These are phyloP conservation scores for Crotalus helleri DNA, from an alignment of 2,113 vertebrate genomes.

Conservation along the genomic window DNA sequence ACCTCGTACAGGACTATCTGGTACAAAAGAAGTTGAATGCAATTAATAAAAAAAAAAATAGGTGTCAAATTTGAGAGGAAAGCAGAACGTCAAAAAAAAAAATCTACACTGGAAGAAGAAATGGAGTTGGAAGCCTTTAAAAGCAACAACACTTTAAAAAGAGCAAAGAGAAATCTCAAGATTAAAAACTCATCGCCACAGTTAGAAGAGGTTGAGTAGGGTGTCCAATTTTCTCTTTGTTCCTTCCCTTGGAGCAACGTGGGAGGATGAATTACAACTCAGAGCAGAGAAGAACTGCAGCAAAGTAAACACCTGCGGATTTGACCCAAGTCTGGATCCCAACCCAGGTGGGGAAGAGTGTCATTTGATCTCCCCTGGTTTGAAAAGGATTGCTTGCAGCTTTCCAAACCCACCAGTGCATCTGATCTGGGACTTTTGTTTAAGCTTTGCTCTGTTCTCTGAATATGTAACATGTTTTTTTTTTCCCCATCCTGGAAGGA, in stretches of 20 bases:
- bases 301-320: conserved; percentile 13
- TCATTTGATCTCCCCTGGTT: conserved; percentile 44
- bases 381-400: conserved; percentile 28
- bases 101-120: neutral
- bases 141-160: neutral
- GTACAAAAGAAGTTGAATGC: neutral
- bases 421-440: conserved; percentile 26
- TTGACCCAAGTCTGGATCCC: conserved; percentile 7
- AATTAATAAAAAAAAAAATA: conserved; percentile 25
- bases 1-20: neutral
- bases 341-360: conserved; percentile 10
- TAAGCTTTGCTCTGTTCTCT: conserved; percentile 20
- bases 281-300: neutral
- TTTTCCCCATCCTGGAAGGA: neutral
- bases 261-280: neutral
- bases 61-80: conserved; percentile 15
- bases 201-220: conserved; percentile 13
- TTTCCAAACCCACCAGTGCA: conserved; percentile 21
- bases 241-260: neutral
- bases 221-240: conserved; percentile 10
- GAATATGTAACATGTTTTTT: neutral
- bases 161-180: neutral
- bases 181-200: neutral
- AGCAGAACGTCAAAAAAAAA: neutral
- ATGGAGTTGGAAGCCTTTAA: conserved; percentile 14